Evolutionary conservation across 2,888 invertebrate genomes (phyloP).

Genomic region (Bellardia bayeri): DNA sequence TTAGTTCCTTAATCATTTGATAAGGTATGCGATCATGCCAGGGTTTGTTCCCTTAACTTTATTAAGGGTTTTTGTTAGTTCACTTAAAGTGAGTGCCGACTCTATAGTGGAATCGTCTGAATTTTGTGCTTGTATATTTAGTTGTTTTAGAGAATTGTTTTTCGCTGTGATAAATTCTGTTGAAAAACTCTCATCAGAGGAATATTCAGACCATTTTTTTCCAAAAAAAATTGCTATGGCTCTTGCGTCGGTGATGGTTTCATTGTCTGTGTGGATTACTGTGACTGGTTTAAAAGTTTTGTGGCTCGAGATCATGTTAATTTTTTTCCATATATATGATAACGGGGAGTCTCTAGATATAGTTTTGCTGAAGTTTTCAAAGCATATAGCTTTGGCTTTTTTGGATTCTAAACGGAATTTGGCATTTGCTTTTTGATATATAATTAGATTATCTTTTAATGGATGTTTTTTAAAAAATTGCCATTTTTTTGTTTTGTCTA

Average conservation of each 20-base stretch:
- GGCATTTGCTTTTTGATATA: background rate
- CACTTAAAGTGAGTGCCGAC: background rate
- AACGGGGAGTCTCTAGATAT: conserved; percentile 18
- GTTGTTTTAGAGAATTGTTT: background rate
- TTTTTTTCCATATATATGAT: conserved; percentile 15
- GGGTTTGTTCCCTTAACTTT: background rate
- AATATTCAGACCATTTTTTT: conserved; percentile 18
- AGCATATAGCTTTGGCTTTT: conserved; percentile 16
- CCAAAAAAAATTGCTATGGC: background rate
- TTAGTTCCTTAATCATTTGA: background rate
- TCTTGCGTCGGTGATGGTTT: background rate
- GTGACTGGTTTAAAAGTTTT: background rate
- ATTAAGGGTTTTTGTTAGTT: background rate
- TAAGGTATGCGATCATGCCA: conserved; percentile 5
- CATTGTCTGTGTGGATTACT: too few relatives aligned
- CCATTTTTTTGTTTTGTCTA: background rate
- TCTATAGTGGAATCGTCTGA: background rate
- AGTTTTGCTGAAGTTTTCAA: conserved; percentile 25
- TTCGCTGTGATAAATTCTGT: background rate
- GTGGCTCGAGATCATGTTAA: background rate
- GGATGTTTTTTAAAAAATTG: background rate
- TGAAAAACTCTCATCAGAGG: background rate
- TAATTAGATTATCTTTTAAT: background rate
- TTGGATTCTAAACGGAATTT: conserved; percentile 19
- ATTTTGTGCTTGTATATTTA: background rate